Percentiles rank a stretch among this genome's conserved stretches.
These are phyloP conservation scores for Sinosuthora webbiana DNA, from an alignment of 2,113 vertebrate species.

Conservation along the genomic window DNA sequence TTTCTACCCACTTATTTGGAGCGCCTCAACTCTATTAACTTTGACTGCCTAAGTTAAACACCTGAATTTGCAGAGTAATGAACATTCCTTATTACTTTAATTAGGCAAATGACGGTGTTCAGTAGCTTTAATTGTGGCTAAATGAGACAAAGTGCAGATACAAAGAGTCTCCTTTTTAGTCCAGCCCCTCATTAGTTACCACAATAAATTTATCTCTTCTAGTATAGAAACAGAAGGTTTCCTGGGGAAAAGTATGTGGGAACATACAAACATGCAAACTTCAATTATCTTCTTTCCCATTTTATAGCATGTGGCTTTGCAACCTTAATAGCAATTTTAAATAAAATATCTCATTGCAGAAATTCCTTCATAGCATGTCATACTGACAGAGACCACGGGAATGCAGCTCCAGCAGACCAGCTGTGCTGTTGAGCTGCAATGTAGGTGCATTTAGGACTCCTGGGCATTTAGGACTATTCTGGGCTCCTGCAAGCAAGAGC, in stretches of 20 bases:
- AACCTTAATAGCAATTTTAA: neutral
- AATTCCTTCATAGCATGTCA: neutral
- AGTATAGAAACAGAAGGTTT: neutral
- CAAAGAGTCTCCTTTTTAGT: neutral
- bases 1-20: neutral
- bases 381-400: neutral
- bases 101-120: neutral
- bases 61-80: neutral
- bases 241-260: rapidly evolving
- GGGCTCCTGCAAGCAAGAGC: neutral
- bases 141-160: neutral
- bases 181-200: neutral
- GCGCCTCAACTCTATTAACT: neutral
- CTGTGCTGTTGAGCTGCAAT: neutral
- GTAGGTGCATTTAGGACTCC: neutral
- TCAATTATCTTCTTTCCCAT: neutral
- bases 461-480: neutral
- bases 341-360: neutral
- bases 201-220: neutral
- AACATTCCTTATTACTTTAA: neutral
- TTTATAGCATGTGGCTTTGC: neutral
- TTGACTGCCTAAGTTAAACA: neutral
- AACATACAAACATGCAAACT: neutral
- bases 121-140: neutral
- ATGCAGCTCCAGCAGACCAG: neutral